A percentile compares a stretch with the other conserved stretches of the same genome.
These are phyloP conservation scores for Neocrepidodera transversa DNA, from an alignment of 2,888 invertebrate species.

Conservation along the genomic window DNA sequence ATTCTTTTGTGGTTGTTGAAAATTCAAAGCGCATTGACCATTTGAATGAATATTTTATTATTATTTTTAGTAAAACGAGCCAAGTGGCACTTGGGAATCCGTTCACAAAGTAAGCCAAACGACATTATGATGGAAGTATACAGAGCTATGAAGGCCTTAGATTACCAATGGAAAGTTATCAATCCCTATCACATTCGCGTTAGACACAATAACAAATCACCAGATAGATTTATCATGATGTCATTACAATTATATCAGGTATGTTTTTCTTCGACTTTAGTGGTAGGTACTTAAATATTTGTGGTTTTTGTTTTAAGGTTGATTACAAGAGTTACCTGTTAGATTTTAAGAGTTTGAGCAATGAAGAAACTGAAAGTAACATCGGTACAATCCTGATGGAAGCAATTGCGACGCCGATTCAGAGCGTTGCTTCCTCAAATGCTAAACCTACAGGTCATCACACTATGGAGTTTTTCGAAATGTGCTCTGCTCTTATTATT, in stretches of 20 bases:
- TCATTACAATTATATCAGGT: slow-evolving; percentile 95
- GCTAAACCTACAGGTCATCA: slow-evolving; percentile 75
- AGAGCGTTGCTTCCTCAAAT: slow-evolving; percentile 44
- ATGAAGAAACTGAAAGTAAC: slow-evolving; percentile 70
- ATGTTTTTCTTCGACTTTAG: slow-evolving; percentile 31
- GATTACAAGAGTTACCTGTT: slow-evolving; percentile 97
- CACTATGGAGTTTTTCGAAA: slow-evolving; percentile 99
- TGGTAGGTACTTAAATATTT: too few species aligned
- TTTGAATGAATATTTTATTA: too few species aligned
- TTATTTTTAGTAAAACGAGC: slow-evolving; percentile 82
- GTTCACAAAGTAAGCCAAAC: slow-evolving; percentile 98
- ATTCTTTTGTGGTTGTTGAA: too few species aligned
- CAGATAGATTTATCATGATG: slow-evolving; percentile 91
- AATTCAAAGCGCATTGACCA: too few species aligned
- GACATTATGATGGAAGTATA: slow-evolving; percentile 99
- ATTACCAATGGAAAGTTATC: slow-evolving; percentile 99
- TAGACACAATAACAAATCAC: slow-evolving; percentile 85
- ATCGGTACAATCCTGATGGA: slow-evolving; percentile 54
- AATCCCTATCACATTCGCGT: slow-evolving; percentile 97
- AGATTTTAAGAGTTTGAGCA: slow-evolving; percentile 95
- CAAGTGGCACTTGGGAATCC: slow-evolving; percentile 98
- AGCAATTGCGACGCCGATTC: slow-evolving; percentile 56
- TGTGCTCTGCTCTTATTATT: slow-evolving; percentile 98
- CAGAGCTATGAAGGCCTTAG: slow-evolving; percentile 97
- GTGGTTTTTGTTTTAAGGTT: slow-evolving; percentile 64